Conservation (phyloP, 1,140 invertebrate genomes). For the Drosophila sechellia region DNA sequence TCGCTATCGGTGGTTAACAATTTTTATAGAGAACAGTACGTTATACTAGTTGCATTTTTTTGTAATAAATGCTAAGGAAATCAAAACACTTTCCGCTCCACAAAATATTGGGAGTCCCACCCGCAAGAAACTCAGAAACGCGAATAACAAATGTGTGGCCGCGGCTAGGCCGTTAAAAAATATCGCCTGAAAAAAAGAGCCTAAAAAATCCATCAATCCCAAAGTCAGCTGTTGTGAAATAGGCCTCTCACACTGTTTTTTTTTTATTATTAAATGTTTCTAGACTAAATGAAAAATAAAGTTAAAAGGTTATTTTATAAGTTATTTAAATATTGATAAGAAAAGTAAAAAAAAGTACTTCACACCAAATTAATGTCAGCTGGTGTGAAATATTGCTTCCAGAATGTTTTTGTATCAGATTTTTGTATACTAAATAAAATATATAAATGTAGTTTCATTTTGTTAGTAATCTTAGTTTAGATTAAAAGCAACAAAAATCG, state of each 20-base stretch:
- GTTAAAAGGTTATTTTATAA: too few relatives aligned
- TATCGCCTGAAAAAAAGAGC: neutral
- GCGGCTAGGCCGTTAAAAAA: neutral
- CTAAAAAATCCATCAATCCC: neutral
- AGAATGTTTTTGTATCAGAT: too few relatives aligned
- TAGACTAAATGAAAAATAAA: too few relatives aligned
- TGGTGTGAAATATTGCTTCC: too few relatives aligned
- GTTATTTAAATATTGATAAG: too few relatives aligned
- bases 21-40: neutral
- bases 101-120: neutral
- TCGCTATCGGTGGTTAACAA: neutral
- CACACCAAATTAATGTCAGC: too few relatives aligned
- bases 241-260: neutral
- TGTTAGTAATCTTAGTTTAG: too few relatives aligned
- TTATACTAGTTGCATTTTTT: slow-evolving; percentile 39
- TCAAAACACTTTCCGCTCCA: neutral
- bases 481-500: too few relatives aligned
- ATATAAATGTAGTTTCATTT: too few relatives aligned
- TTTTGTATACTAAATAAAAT: too few relatives aligned
- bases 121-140: slow-evolving; percentile 13
- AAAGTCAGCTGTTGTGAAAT: neutral
- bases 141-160: slow-evolving; percentile 11
- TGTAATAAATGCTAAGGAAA: neutral
- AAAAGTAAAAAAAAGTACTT: too few relatives aligned
- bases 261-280: neutral